A percentile compares a stretch with the other conserved stretches of the same genome.
Evolutionary conservation across 2,888 invertebrate species (phyloP).

Genomic region (Agrilus biguttatus): DNA sequence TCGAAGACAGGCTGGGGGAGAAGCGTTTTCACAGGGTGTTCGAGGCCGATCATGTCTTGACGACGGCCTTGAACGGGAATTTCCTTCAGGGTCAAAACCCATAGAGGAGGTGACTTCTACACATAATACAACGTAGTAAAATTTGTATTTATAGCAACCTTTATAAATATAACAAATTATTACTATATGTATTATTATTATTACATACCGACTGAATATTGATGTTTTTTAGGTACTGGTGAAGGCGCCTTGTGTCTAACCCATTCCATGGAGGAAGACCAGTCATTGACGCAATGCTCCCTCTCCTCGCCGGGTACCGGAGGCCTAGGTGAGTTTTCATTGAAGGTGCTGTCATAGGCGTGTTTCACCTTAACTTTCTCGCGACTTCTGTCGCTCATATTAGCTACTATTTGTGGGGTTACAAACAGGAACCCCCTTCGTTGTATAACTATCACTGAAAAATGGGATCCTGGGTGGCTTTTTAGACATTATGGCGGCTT

Average conservation of each 20-base stretch:
- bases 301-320: slow-evolving; percentile 69
- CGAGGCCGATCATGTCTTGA: slow-evolving; percentile 18
- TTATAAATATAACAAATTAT: too few species aligned
- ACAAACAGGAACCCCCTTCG: slow-evolving; percentile 12
- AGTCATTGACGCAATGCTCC: slow-evolving; percentile 23
- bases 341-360: slow-evolving; percentile 22
- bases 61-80: slow-evolving; percentile 34
- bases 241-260: slow-evolving; percentile 20
- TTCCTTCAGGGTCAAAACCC: slow-evolving; percentile 25
- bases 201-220: slow-evolving; percentile 16
- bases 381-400: slow-evolving; percentile 20
- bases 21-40: slow-evolving; percentile 26
- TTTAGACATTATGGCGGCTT: slow-evolving; percentile 22
- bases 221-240: slow-evolving; percentile 15
- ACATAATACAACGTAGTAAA: slow-evolving; percentile 3
- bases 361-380: slow-evolving; percentile 14
- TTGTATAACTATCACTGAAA: slow-evolving; percentile 9
- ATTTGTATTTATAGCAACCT: background rate
- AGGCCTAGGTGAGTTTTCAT: slow-evolving; percentile 65
- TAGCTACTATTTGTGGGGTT: slow-evolving; percentile 12
- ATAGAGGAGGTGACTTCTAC: slow-evolving; percentile 10
- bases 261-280: slow-evolving; percentile 18
- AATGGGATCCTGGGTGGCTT: slow-evolving; percentile 6
- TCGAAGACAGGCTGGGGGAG: slow-evolving; percentile 61
- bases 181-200: background rate